A percentile compares a stretch with the other conserved stretches of the same genome.
Conservation (phyloP, 2,888 invertebrate species). For the Eremobia ochroleuca region DNA sequence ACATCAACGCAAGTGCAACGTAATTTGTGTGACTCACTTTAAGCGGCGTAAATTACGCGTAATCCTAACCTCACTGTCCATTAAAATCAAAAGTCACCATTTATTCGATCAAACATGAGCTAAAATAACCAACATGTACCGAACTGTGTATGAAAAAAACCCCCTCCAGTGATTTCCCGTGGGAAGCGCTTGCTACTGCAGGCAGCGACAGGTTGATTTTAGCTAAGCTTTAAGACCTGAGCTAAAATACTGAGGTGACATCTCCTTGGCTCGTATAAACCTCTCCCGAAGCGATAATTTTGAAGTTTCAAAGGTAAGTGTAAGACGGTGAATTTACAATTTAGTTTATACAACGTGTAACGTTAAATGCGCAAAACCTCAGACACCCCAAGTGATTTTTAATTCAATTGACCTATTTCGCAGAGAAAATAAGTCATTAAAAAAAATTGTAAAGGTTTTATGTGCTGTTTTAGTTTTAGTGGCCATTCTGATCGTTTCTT, state of each 20-base stretch:
- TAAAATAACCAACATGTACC: slow-evolving; percentile 36
- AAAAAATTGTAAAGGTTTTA: too few species aligned
- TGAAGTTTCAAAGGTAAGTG: slow-evolving; percentile 8
- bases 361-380: too few species aligned
- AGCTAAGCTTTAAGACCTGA: slow-evolving; percentile 62
- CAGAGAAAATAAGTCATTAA: too few species aligned
- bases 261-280: slow-evolving; percentile 19
- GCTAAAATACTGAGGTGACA: slow-evolving; percentile 39
- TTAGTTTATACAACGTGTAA: too few species aligned
- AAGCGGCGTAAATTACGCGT: neutral
- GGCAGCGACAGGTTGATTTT: slow-evolving; percentile 65
- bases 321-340: slow-evolving; percentile 10
- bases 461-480: too few species aligned
- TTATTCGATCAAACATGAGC: slow-evolving; percentile 22
- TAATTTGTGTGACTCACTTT: neutral
- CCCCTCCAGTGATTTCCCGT: slow-evolving; percentile 75
- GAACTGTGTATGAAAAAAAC: slow-evolving; percentile 71
- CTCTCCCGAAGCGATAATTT: slow-evolving; percentile 28
- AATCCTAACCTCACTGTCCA: neutral
- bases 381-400: too few species aligned
- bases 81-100: slow-evolving; percentile 17
- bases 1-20: too few species aligned
- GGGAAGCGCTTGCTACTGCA: slow-evolving; percentile 55
- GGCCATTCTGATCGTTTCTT: too few species aligned
- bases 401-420: too few species aligned